These are phyloP conservation scores for Grapholita molesta DNA, from an alignment of 1,140 invertebrate genomes.

Conservation along the genomic window DNA sequence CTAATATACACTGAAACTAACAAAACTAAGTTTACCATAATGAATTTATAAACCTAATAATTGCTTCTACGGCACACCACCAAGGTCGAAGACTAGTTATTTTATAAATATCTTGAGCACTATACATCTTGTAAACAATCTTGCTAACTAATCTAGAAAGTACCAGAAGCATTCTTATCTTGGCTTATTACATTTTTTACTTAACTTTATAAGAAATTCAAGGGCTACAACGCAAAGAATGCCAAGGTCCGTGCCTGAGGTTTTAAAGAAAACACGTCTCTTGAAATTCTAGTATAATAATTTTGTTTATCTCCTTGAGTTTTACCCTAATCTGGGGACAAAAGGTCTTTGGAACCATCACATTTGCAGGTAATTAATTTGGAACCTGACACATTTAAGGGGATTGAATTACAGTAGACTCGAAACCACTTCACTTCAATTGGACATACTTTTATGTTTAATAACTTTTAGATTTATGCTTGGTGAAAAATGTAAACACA, in stretches of 20 bases:
- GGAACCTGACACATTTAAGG: not conserved
- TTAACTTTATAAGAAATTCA: not conserved
- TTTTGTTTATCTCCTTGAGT: slow-evolving; percentile 6
- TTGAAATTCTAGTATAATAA: not conserved
- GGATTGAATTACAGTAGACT: not conserved
- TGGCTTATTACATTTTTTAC: not conserved
- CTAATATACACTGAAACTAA: too few species aligned
- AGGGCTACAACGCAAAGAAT: not conserved
- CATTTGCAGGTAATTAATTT: slow-evolving; percentile 15
- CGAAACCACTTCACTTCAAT: too few species aligned
- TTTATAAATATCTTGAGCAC: too few species aligned
- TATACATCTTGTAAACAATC: not conserved
- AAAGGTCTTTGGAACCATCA: slow-evolving; percentile 5
- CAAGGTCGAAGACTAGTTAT: too few species aligned
- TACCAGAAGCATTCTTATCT: not conserved
- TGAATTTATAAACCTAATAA: too few species aligned
- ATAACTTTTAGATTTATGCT: too few species aligned
- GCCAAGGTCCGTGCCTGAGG: not conserved
- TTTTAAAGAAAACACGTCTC: not conserved
- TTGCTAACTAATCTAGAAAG: not conserved
- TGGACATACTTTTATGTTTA: too few species aligned
- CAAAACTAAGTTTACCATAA: too few species aligned
- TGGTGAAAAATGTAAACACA: too few species aligned
- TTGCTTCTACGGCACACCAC: too few species aligned
- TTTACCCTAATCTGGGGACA: not conserved